A percentile compares a stretch with the other conserved stretches of the same genome.
Conservation (phyloP, 2,113 vertebrate genomes). For the Tauraco erythrolophus region DNA sequence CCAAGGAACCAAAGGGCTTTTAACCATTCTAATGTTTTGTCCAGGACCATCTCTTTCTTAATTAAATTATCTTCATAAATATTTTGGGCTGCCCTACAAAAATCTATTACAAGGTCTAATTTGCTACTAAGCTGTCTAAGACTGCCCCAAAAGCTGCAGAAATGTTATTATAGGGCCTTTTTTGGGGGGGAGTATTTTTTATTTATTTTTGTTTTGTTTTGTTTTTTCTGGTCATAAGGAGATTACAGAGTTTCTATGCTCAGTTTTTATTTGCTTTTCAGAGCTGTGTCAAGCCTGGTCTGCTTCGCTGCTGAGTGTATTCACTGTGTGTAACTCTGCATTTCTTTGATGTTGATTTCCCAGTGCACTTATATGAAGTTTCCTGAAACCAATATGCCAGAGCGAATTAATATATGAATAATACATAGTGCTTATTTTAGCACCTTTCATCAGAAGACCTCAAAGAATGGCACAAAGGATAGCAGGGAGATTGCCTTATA, state of each 20-base stretch:
- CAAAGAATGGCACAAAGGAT: not conserved
- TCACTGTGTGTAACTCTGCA: not conserved
- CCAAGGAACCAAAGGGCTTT: fast-evolving
- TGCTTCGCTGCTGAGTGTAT: not conserved
- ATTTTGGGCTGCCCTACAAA: not conserved
- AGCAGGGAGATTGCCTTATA: not conserved
- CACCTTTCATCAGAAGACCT: slow-evolving; percentile 24
- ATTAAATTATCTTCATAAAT: not conserved
- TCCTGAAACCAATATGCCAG: slow-evolving; percentile 41
- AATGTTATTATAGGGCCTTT: not conserved
- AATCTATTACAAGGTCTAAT: not conserved
- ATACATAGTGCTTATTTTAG: slow-evolving; percentile 44
- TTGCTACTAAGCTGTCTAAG: not conserved
- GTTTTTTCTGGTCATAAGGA: not conserved
- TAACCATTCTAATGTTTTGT: not conserved
- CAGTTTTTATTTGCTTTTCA: slow-evolving; percentile 16
- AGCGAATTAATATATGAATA: slow-evolving; percentile 55
- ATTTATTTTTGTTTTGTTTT: no score
- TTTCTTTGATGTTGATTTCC: slow-evolving; percentile 56
- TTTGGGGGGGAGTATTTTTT: not conserved
- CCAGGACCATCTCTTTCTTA: not conserved
- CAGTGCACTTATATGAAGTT: slow-evolving; percentile 35
- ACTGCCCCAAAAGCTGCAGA: not conserved
- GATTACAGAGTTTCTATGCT: not conserved
- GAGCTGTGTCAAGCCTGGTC: not conserved